phyloP scores from a whole-genome alignment of 2,113 vertebrate genomes.

The Heptranchias perlo region DNA sequence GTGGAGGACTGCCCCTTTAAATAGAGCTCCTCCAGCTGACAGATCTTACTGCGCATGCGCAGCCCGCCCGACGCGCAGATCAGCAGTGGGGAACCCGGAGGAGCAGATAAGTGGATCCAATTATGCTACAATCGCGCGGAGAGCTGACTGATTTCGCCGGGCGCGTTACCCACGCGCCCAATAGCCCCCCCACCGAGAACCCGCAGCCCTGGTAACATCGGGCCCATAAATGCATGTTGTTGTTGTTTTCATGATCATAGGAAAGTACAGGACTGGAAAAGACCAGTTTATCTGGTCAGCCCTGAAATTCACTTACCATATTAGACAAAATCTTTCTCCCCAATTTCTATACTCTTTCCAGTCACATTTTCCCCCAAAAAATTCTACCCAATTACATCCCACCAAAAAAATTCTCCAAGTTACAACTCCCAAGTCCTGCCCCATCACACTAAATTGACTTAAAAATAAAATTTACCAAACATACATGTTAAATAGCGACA shows the following conservation, averaged over 20 bases:
- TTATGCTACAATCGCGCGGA: too few relatives aligned
- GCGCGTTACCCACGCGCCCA: too few relatives aligned
- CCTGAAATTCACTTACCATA: not conserved
- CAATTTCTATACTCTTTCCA: not conserved
- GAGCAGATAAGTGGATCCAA: too few relatives aligned
- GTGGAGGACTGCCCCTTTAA: too few relatives aligned
- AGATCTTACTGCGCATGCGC: too few relatives aligned
- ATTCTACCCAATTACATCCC: not conserved
- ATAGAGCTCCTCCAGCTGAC: too few relatives aligned
- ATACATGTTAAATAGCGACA: not conserved
- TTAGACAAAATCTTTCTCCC: not conserved
- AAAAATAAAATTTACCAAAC: not conserved
- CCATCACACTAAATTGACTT: not conserved
- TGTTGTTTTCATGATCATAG: not conserved
- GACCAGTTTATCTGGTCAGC: not conserved
- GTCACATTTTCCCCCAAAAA: not conserved
- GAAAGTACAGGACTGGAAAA: not conserved
- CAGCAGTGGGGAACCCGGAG: too few relatives aligned
- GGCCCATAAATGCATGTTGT: too few relatives aligned
- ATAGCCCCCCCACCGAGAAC: too few relatives aligned
- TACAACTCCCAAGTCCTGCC: not conserved
- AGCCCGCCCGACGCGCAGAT: too few relatives aligned
- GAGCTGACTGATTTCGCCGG: too few relatives aligned
- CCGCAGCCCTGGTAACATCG: too few relatives aligned
- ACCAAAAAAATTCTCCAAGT: not conserved